phyloP scores from a whole-genome alignment of 2,888 invertebrate genomes.

The Thysanoteuthis rhombus region DNA sequence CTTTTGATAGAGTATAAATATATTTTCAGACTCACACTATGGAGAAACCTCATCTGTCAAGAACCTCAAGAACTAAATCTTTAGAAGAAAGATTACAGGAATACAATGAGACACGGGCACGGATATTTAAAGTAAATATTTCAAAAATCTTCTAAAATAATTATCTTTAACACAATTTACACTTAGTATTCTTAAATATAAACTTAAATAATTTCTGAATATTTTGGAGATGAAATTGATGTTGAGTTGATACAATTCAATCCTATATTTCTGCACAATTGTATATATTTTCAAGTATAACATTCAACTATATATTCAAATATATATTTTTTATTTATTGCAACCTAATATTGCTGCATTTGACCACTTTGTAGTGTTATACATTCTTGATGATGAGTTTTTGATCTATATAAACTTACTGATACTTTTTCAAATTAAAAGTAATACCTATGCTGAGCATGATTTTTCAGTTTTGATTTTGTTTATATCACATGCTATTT shows the following conservation, averaged over 20 bases:
- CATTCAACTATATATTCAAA: neutral
- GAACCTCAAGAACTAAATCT: conserved; percentile 68
- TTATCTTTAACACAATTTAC: neutral
- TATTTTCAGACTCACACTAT: conserved; percentile 34
- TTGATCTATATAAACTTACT: too few relatives aligned
- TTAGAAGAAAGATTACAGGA: conserved; percentile 92
- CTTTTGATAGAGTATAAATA: neutral
- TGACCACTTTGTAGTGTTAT: too few relatives aligned
- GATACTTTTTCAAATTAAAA: neutral
- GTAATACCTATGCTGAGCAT: neutral
- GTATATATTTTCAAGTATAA: neutral
- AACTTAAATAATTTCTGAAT: neutral
- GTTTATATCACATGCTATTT: neutral
- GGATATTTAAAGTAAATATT: conserved; percentile 79
- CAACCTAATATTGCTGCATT: too few relatives aligned
- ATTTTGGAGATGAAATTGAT: neutral
- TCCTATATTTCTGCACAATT: neutral
- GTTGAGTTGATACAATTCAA: too few relatives aligned
- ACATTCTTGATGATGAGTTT: too few relatives aligned
- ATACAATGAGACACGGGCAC: conserved; percentile 83
- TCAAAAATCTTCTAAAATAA: neutral
- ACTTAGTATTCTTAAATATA: neutral
- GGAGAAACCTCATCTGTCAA: conserved; percentile 58
- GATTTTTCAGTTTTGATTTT: neutral
- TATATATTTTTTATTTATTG: too few relatives aligned